These are phyloP conservation scores for Xyrauchen texanus DNA, from an alignment of 2,113 vertebrate species.

Conservation along the genomic window DNA sequence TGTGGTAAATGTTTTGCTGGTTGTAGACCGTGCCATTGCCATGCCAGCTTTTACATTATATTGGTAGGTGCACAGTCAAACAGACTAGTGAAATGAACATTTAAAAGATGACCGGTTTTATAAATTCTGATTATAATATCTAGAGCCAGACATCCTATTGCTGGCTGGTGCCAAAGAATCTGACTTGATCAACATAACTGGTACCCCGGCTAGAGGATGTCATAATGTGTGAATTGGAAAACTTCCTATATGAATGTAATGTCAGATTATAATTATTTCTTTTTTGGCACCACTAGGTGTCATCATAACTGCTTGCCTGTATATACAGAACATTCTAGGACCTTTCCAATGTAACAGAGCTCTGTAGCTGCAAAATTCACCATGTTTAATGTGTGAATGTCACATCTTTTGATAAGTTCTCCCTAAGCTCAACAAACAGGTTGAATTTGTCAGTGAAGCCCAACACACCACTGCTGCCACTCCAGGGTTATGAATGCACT, in stretches of 20 bases:
- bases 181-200: conserved; percentile 3
- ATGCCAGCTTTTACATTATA: no score
- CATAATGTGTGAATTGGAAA: conserved; percentile 13
- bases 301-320: conserved; percentile 59
- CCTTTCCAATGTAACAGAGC: neutral
- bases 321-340: neutral
- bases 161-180: conserved; percentile 14
- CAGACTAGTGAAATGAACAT: no score
- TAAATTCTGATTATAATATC: neutral
- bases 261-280: conserved; percentile 59
- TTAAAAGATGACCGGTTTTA: neutral
- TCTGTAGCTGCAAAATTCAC: conserved; percentile 9
- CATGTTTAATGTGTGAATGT: conserved; percentile 15
- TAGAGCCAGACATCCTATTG: neutral
- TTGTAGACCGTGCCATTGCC: neutral
- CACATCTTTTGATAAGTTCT: neutral
- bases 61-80: no score
- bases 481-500: conserved; percentile 57
- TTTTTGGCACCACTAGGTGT: conserved; percentile 54
- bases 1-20: neutral
- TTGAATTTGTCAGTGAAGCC: neutral
- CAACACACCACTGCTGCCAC: conserved; percentile 64
- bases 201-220: neutral
- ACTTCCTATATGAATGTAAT: conserved; percentile 66
- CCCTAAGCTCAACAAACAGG: no score